Conservation (phyloP, 2,888 invertebrate species). For the Eristalinus sepulchralis region DNA sequence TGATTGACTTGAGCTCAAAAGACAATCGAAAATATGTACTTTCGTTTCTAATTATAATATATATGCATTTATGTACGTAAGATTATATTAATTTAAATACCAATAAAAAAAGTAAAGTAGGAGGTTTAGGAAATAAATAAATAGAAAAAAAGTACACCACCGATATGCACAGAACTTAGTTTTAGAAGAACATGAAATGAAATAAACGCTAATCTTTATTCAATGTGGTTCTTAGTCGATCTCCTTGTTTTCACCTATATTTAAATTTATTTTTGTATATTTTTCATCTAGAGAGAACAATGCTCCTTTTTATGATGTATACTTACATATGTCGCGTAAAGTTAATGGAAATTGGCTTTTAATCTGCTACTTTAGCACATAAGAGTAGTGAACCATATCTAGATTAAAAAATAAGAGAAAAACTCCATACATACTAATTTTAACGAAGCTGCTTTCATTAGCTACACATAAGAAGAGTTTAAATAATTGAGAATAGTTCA, state of each 20-base stretch:
- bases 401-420: not conserved
- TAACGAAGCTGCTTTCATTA: not conserved
- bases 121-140: slow-evolving; percentile 8
- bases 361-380: not conserved
- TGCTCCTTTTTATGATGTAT: not conserved
- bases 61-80: slow-evolving; percentile 5
- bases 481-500: not conserved
- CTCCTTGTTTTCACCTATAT: not conserved
- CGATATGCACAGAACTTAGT: slow-evolving; percentile 59
- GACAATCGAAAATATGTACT: slow-evolving; percentile 57
- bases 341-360: not conserved
- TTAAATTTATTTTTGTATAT: not conserved
- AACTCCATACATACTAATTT: not conserved
- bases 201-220: not conserved
- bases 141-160: slow-evolving; percentile 58
- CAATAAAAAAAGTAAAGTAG: slow-evolving; percentile 19
- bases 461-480: not conserved
- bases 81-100: not conserved
- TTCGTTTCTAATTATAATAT: slow-evolving; percentile 14
- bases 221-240: not conserved
- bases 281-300: not conserved
- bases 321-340: not conserved
- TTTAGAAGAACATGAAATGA: slow-evolving; percentile 20
- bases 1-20: slow-evolving; percentile 54
- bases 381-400: not conserved